Evolutionary conservation across 2,888 invertebrate genomes (phyloP).

Genomic region (Drosophila atripex): DNA sequence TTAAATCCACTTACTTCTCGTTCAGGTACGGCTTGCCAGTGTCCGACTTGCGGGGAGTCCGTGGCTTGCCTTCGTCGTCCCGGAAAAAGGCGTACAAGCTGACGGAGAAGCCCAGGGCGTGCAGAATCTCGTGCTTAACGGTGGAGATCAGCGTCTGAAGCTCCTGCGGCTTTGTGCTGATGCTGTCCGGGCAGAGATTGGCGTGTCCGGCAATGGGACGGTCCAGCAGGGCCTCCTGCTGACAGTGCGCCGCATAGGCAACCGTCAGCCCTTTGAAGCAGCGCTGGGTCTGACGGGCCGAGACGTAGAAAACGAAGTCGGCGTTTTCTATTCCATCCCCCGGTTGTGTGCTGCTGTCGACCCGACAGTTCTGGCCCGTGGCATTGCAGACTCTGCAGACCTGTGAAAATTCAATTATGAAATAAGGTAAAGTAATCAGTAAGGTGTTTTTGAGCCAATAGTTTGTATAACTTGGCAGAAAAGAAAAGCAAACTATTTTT

Average conservation of each 20-base stretch:
- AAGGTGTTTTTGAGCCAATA: too few species aligned
- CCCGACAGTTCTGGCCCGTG: constrained; percentile 92
- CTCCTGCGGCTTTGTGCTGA: constrained; percentile 95
- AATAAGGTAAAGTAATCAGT: background rate
- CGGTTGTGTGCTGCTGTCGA: constrained; percentile 85
- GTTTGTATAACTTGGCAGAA: background rate
- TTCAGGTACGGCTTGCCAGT: constrained; percentile 95
- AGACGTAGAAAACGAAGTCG: constrained; percentile 98
- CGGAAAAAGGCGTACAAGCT: constrained; percentile 97
- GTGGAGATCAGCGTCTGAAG: constrained; percentile 96
- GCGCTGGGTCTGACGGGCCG: constrained; percentile 96
- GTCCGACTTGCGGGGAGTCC: constrained; percentile 91
- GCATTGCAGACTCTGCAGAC: constrained; percentile 94
- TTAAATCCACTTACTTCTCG: constrained; percentile 88
- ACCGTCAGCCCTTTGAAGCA: constrained; percentile 96
- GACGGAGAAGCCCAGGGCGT: constrained; percentile 98
- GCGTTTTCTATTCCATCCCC: constrained; percentile 91
- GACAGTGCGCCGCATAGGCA: constrained; percentile 99
- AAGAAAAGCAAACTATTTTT: background rate
- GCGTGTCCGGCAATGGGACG: constrained; percentile 99
- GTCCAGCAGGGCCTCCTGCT: constrained; percentile 96
- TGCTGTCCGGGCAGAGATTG: constrained; percentile 97
- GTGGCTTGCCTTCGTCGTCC: constrained; percentile 94
- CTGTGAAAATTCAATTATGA: constrained; percentile 83
- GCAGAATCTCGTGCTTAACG: constrained; percentile 99